Conservation (phyloP, 1,140 invertebrate species). For the Gerris buenoi region DNA sequence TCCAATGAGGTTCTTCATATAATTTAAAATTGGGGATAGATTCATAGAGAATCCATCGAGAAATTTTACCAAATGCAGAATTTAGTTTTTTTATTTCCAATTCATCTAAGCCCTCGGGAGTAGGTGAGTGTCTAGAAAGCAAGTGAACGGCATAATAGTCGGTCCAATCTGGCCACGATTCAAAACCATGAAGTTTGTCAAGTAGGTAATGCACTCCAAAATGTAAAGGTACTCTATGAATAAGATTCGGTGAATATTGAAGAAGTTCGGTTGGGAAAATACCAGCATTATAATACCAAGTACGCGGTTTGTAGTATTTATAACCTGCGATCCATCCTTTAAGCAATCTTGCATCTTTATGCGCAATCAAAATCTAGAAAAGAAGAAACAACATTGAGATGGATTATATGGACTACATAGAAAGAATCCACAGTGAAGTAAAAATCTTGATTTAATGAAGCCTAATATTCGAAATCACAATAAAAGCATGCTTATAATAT, state of each 20-base stretch:
- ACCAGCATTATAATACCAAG: slow-evolving; percentile 29
- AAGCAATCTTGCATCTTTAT: slow-evolving; percentile 26
- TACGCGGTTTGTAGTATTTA: slow-evolving; percentile 20
- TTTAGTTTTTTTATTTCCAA: slow-evolving; percentile 17
- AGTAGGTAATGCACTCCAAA: slow-evolving; percentile 26
- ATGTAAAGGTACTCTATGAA: slow-evolving; percentile 21
- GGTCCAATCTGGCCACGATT: slow-evolving; percentile 19
- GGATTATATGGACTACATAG: too few species aligned
- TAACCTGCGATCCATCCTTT: slow-evolving; percentile 26
- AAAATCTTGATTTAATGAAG: too few species aligned
- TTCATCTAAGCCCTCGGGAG: slow-evolving; percentile 20
- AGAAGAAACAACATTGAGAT: slow-evolving; percentile 13
- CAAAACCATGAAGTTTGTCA: slow-evolving; percentile 18
- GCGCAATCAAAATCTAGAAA: slow-evolving; percentile 27
- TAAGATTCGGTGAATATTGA: slow-evolving; percentile 18
- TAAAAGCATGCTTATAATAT: too few species aligned
- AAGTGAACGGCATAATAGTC: slow-evolving; percentile 23
- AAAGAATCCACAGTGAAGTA: too few species aligned
- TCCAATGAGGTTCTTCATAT: not conserved
- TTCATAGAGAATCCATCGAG: slow-evolving; percentile 20
- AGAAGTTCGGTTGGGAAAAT: slow-evolving; percentile 24
- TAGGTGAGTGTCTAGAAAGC: slow-evolving; percentile 20
- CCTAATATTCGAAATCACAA: too few species aligned
- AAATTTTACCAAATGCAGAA: slow-evolving; percentile 23
- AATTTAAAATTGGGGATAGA: not conserved